Evolutionary conservation across 2,888 invertebrate species (phyloP).

Genomic region (Osmoderma eremita): DNA sequence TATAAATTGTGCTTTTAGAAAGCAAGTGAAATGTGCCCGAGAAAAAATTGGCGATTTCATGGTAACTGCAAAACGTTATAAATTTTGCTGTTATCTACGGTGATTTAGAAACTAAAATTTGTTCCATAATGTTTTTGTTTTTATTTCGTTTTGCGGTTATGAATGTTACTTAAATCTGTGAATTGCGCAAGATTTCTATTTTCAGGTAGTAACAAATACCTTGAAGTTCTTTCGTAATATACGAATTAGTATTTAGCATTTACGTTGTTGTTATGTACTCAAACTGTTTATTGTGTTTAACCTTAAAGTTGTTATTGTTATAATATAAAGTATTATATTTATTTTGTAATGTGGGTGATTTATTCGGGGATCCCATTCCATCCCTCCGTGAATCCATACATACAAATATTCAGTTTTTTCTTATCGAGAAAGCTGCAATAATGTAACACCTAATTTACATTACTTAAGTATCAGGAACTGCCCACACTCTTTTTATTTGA

Average conservation of each 20-base stretch:
- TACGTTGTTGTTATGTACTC: background rate
- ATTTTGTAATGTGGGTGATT: constrained; percentile 13
- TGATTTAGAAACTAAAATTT: constrained; percentile 19
- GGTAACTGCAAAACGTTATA: constrained; percentile 22
- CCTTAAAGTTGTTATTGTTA: constrained; percentile 21
- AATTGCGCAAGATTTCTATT: constrained; percentile 18
- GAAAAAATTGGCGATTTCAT: constrained; percentile 12
- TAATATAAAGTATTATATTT: constrained; percentile 21
- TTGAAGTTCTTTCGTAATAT: too few relatives aligned
- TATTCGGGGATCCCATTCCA: background rate
- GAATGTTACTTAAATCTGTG: background rate
- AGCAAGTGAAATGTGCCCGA: constrained; percentile 28
- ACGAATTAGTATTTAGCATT: too few relatives aligned
- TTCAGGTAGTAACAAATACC: constrained; percentile 5
- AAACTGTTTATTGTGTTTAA: background rate
- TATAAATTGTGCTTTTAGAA: constrained; percentile 28
- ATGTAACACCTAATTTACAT: too few relatives aligned
- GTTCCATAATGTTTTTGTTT: background rate
- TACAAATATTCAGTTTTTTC: too few relatives aligned
- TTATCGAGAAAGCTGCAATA: too few relatives aligned
- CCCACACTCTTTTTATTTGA: too few relatives aligned
- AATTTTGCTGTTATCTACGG: constrained; percentile 16
- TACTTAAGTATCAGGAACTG: too few relatives aligned
- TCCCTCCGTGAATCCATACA: too few relatives aligned
- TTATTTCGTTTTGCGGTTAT: constrained; percentile 9